Evolutionary conservation across 2,113 vertebrate species (phyloP).

Genomic region (Heterocephalus glaber): DNA sequence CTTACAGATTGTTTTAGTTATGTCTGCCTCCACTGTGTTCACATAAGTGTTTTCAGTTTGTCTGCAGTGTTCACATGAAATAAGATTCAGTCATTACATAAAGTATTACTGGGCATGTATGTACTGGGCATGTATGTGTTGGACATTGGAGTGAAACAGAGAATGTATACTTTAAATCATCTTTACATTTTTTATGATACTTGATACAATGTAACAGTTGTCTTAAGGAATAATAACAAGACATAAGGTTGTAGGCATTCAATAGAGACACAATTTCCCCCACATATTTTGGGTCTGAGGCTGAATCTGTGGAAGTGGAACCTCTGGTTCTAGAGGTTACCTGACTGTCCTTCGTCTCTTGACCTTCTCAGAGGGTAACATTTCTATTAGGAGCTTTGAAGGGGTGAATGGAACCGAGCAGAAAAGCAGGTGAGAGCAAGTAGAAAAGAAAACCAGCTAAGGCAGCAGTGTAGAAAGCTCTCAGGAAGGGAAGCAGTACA

Average conservation of each 20-base stretch:
- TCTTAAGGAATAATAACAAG: background rate
- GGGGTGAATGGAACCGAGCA: background rate
- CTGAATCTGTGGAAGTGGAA: background rate
- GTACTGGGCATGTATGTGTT: no score
- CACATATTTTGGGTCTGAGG: background rate
- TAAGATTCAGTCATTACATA: background rate
- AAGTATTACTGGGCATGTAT: background rate
- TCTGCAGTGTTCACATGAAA: background rate
- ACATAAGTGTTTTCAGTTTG: background rate
- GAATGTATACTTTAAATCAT: background rate
- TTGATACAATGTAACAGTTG: background rate
- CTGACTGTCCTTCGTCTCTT: background rate
- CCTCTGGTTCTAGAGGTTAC: background rate
- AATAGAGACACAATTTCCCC: background rate
- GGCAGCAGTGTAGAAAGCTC: accelerated
- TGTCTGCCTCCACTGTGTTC: background rate
- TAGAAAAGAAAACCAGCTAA: background rate
- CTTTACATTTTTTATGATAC: background rate
- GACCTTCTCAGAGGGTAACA: background rate
- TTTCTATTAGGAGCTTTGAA: background rate
- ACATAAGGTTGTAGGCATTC: background rate
- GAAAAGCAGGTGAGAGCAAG: background rate
- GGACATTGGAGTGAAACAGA: background rate
- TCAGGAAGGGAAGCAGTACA: background rate
- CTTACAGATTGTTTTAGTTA: background rate